Evolutionary conservation across 37 sponge, comb jelly and placozoan genomes (phyloP).

Genomic region (Oopsacas minuta): DNA sequence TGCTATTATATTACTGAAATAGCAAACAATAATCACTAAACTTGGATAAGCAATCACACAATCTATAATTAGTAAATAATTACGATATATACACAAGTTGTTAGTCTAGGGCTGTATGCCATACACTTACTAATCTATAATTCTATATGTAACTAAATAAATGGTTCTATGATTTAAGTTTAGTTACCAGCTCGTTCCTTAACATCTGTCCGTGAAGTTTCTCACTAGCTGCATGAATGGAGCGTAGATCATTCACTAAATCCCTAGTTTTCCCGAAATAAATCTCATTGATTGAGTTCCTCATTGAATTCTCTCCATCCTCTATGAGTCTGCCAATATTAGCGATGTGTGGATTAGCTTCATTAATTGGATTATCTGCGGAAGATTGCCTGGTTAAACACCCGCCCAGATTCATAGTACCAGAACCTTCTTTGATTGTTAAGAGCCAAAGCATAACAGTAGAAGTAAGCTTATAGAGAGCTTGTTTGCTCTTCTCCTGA

Average conservation of each 20-base stretch:
- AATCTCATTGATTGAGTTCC: constrained; percentile 72
- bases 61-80: background rate
- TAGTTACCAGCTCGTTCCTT: background rate
- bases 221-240: background rate
- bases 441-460: constrained; percentile 96
- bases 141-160: background rate
- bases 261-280: constrained; percentile 90
- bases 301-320: constrained; percentile 90
- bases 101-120: background rate
- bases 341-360: constrained; percentile 75
- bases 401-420: constrained; percentile 93
- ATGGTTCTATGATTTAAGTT: background rate
- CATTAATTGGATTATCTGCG: constrained; percentile 54
- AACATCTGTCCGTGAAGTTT: background rate
- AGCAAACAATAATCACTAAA: too few relatives aligned
- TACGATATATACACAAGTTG: background rate
- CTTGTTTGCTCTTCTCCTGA: constrained; percentile 68
- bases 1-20: too few relatives aligned
- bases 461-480: constrained; percentile 95
- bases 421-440: constrained; percentile 72
- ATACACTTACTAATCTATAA: background rate
- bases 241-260: constrained; percentile 86
- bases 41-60: too few relatives aligned
- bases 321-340: constrained; percentile 92
- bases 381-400: constrained; percentile 76